Evolutionary conservation across 1,140 invertebrate species (phyloP), one percentile per base, ranked within the genome.

Genomic region (Brachionus rotundiformis): DNA sequence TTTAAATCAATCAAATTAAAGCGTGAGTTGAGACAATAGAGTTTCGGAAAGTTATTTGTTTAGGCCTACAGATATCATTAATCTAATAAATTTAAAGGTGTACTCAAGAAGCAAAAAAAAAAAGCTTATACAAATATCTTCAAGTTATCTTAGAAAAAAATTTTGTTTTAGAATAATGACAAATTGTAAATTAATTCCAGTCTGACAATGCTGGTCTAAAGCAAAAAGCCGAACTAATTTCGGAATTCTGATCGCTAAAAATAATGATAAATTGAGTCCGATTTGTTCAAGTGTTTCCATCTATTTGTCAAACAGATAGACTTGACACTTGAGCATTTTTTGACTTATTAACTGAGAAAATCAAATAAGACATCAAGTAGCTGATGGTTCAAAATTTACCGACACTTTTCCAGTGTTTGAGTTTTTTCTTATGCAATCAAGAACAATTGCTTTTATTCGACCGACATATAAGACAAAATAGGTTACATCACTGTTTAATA

Each of bases 1-100:
- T 41, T 73, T 73, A 44, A 73, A 73, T 73, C 68, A 73, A 73
- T 73, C 68, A 73, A 73, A 73, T 73, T 73, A 73, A 31, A 33
- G 63, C n/a, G 63, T 19, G 63, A 68, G 63, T 11, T 23, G 11
- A 63, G 33, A 68, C 16, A 68, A 68, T 41, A 44, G 8, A 41
- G 19, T 25, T 23, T 23, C 2, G 4, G 39, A 73, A 41, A 19
- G 44, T 41, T 44, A 25, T 73, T 73, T 44, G 23, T 73, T 73
- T 68, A 68, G 16, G 63, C 63, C 63, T 68, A 68, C 31, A 68
- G 63, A 68, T 36, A 68, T 68, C 31, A 68, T 68, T 68, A 68
- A 68, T 68, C 63, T 68, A 68, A 36, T 68, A 33, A 68, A 33
- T 33, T 19, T 68, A 36, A 68, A 68, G 63, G 63, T 68, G 63